Conservation (phyloP, 2,888 invertebrate species). For the Lasiommata megera region DNA sequence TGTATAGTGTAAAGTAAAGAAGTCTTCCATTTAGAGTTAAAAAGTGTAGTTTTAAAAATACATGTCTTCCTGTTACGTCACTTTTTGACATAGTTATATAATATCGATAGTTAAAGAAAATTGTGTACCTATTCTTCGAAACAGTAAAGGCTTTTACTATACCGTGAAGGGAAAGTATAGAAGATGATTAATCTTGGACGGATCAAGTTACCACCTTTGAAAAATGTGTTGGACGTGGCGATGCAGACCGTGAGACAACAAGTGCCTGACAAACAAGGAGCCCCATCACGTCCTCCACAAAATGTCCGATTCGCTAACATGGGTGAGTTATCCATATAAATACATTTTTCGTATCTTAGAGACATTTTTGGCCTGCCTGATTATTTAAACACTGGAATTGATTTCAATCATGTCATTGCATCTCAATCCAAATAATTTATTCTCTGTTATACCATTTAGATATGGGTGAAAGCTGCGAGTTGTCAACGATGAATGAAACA, state of each 20-base stretch:
- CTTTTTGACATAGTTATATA: conserved; percentile 36
- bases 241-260: conserved; percentile 91
- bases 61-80: conserved; percentile 45
- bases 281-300: conserved; percentile 73
- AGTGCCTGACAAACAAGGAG: conserved; percentile 85
- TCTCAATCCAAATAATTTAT: neutral
- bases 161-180: conserved; percentile 19
- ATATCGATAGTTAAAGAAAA: conserved; percentile 25
- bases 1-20: conserved; percentile 60
- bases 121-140: conserved; percentile 20
- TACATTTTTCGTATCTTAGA: too few species aligned
- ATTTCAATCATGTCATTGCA: too few species aligned
- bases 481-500: conserved; percentile 80
- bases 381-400: too few species aligned
- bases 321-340: conserved; percentile 48
- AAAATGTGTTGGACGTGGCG: conserved; percentile 90
- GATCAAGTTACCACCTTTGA: conserved; percentile 86
- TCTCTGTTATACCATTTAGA: conserved; percentile 31
- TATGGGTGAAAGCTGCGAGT: conserved; percentile 81
- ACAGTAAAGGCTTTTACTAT: conserved; percentile 17
- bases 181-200: conserved; percentile 75
- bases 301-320: conserved; percentile 78
- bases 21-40: conserved; percentile 68
- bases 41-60: conserved; percentile 33
- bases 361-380: too few species aligned